Evolutionary conservation across 2,797 vertebrate genomes (phyloP), one percentile per base, ranked within the genome.

Genomic region (Microchirus variegatus): DNA sequence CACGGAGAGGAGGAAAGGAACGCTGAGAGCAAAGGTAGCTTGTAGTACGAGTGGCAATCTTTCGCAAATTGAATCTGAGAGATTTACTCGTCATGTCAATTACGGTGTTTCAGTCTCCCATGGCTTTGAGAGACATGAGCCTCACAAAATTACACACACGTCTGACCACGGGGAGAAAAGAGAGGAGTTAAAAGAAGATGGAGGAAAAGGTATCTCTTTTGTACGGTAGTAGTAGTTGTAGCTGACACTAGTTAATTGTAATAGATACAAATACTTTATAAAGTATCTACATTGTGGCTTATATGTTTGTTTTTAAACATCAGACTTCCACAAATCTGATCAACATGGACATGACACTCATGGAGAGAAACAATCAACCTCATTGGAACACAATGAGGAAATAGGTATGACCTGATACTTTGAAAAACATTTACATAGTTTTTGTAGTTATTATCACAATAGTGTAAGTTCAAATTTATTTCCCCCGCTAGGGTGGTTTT

Each of bases 1-100:
- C 64, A 64, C 5, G 41, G 56, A 19, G 57, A 67, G 41, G 50
- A 37, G 31, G 51, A 62, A 40, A 59, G 44, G 48, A 7, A 56
- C 0, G 43, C 22, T 50, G 46, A 84, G 49, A 62, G 50, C 17
- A 72, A 60, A 74, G 70, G 81, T 75, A 69, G 73, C 63, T 59
- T 56, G 37, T 38, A 38, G 9, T 38, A 9, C 12, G 6, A 31
- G 31, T 31, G 31, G 31, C 7, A 31, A 31, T 31, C 7, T 31
- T 31, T 31, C 5, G 7, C 7, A 6, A 31, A 31, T 6, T 31
- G 31, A 31, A 8, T 31, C 31, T 31, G 5, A 31, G 7, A 31
- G 5, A 31, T 50, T 55, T 53, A 8, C 18, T 56, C 46, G 38
- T 62, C 59, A 36, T 46, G 18, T 72, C 51, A 78, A 53, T 37